phyloP scores from a whole-genome alignment of 2,113 vertebrate genomes.

The Hystrix brachyura region DNA sequence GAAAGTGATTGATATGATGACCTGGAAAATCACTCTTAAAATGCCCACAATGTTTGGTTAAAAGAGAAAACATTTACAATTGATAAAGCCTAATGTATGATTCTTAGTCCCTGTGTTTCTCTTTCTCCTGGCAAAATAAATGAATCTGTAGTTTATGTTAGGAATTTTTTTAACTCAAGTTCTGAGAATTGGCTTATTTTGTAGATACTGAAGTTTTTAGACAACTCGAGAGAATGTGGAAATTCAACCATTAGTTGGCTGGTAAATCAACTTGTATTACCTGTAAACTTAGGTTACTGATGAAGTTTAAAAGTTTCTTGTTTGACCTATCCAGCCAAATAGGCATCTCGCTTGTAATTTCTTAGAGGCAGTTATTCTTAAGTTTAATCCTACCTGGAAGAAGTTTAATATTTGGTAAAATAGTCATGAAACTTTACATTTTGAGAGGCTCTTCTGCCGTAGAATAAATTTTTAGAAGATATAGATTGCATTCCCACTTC shows the following conservation, averaged over 20 bases:
- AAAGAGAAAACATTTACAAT: conserved; percentile 48
- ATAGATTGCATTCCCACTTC: too few relatives aligned
- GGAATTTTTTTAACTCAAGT: background rate
- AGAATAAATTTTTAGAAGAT: too few relatives aligned
- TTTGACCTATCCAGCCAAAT: background rate
- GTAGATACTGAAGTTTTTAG: conserved; percentile 30
- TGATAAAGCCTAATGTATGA: conserved; percentile 36
- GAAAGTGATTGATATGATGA: conserved; percentile 62
- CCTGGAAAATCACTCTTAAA: conserved; percentile 68
- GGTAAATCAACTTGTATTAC: background rate
- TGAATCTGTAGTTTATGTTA: background rate
- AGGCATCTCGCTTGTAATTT: background rate
- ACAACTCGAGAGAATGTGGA: background rate
- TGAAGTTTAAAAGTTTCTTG: background rate
- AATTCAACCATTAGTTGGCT: background rate
- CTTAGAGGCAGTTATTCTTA: background rate
- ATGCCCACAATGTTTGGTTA: conserved; percentile 40
- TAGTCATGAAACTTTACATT: too few relatives aligned
- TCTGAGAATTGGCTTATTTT: conserved; percentile 10
- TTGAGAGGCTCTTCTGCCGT: too few relatives aligned
- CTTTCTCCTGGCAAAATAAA: conserved; percentile 40
- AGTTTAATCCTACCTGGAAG: background rate
- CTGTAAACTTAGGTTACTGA: background rate
- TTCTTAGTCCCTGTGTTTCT: background rate
- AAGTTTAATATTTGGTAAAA: background rate